Evolutionary conservation across 2,797 vertebrate genomes (phyloP).

Genomic region (Cyclura pinguis): DNA sequence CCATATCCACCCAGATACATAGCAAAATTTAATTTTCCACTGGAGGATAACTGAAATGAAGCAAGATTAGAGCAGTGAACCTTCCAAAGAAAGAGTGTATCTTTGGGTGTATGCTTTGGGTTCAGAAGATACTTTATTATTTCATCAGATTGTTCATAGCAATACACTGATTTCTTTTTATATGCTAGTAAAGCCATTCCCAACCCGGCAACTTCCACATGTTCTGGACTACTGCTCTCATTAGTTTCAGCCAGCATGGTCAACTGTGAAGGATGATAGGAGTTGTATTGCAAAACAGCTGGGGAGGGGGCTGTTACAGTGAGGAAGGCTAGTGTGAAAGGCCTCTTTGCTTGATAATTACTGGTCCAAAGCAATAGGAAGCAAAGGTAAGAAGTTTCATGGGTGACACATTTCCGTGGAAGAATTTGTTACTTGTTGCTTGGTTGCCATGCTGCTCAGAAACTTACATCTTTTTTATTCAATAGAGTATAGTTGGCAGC

Average conservation of each 20-base stretch:
- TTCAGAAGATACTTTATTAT: neutral
- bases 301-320: too few relatives aligned
- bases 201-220: neutral
- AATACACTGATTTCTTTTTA: neutral
- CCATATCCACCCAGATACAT: neutral
- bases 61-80: neutral
- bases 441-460: neutral
- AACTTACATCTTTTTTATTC: neutral
- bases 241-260: neutral
- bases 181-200: neutral
- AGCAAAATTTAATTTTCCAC: neutral
- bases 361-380: neutral
- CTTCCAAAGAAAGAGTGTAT: neutral
- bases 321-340: too few relatives aligned
- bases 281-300: neutral
- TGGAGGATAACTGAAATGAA: neutral
- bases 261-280: neutral
- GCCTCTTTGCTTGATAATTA: neutral
- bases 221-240: neutral
- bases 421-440: neutral
- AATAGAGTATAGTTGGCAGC: neutral
- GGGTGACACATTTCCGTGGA: neutral
- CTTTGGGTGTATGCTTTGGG: neutral
- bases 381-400: neutral
- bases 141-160: neutral